These are phyloP conservation scores for Gallinago paraguaiae DNA, from an alignment of 2,113 vertebrate genomes.

Conservation along the genomic window DNA sequence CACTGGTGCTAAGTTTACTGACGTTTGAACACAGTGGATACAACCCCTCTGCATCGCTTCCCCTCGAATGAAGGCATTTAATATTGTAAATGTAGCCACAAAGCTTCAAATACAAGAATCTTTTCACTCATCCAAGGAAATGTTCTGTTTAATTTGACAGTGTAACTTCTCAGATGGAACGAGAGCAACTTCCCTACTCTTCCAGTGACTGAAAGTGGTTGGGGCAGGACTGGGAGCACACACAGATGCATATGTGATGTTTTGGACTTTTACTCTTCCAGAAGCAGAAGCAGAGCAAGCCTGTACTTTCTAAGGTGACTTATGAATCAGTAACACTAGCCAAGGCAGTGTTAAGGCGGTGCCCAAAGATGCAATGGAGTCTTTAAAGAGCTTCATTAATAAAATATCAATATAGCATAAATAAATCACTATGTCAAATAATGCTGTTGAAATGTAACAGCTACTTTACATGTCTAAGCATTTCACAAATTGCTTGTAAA, in stretches of 20 bases:
- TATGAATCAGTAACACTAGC: not conserved
- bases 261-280: not conserved
- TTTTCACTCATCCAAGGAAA: not conserved
- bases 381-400: not conserved
- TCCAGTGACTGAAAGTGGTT: not conserved
- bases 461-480: not conserved
- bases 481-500: not conserved
- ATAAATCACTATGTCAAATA: not conserved
- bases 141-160: not conserved
- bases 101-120: not conserved
- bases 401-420: conserved; percentile 22
- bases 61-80: not conserved
- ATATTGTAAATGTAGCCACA: not conserved
- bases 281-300: not conserved
- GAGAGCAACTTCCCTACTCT: not conserved
- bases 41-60: not conserved
- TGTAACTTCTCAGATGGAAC: not conserved
- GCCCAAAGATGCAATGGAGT: not conserved
- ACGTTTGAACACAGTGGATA: not conserved
- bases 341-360: not conserved
- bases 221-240: not conserved
- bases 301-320: not conserved
- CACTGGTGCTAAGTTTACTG: not conserved
- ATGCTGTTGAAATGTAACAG: not conserved
- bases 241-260: accelerated